phyloP scores from a whole-genome alignment of 2,888 invertebrate species.

The Smittia sp. region DNA sequence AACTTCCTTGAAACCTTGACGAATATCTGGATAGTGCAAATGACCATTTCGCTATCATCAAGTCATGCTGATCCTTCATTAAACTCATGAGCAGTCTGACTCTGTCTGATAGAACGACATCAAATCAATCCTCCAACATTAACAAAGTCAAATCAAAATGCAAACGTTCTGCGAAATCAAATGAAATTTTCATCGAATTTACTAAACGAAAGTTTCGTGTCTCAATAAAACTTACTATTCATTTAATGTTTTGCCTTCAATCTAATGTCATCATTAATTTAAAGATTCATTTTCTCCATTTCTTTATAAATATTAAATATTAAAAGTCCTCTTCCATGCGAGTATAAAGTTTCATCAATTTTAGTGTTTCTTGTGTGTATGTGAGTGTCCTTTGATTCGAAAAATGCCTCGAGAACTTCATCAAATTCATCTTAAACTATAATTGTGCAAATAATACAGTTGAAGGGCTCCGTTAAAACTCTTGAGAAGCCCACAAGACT shows the following conservation, averaged over 20 bases:
- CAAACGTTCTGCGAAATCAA: too few relatives aligned
- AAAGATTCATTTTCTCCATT: constrained; percentile 13
- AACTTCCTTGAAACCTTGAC: too few relatives aligned
- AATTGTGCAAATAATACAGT: too few relatives aligned
- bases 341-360: constrained; percentile 38
- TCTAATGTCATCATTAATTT: constrained; percentile 31
- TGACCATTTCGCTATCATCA: too few relatives aligned
- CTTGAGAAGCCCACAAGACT: neutral
- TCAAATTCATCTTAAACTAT: too few relatives aligned
- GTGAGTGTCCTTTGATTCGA: constrained; percentile 3
- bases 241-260: constrained; percentile 22
- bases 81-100: too few relatives aligned
- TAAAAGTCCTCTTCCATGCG: constrained; percentile 42
- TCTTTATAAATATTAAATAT: constrained; percentile 37
- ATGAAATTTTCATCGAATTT: neutral
- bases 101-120: too few relatives aligned
- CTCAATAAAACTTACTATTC: neutral
- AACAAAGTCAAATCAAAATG: too few relatives aligned
- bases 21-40: too few relatives aligned
- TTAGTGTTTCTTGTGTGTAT: constrained; percentile 28
- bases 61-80: too few relatives aligned
- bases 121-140: too few relatives aligned
- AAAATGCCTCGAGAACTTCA: neutral
- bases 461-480: neutral
- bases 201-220: neutral